Base-by-base conservation (phyloP, 2,113 vertebrate genomes). In the Poecilia latipinna region DNA sequence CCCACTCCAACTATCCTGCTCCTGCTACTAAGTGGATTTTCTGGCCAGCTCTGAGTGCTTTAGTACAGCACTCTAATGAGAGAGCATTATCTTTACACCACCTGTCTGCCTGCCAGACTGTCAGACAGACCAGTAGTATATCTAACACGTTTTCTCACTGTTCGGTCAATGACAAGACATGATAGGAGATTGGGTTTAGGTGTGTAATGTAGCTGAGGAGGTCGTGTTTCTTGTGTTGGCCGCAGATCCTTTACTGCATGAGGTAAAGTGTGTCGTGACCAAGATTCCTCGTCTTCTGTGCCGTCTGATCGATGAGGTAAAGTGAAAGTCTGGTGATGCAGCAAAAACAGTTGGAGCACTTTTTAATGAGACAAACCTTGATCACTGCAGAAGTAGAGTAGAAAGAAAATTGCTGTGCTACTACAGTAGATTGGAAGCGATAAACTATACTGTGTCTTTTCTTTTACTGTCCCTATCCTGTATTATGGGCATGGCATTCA, bases 21-120 rank as follows among this genome's bases (percentile, higher is more conserved):
- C 70, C 78, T 73, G 44, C 73, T 3, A 31, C 68, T 90, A 91
- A 93, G 84, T 92, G 92, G 90, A 92, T 93, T 93, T 90, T 82
- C 86, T 65, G 83, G 70, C 48, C 70, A 80, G 82, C 84, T 85
- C 80, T 89, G 88, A 92, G 92, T 89, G 92, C 82, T 85, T 89
- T 85, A 86, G 83, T 61, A 17, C 44, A 22, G 72, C 11, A 76
- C 48, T 88, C 62, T 89, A 90, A 90, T 90, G 84, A 87, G 77
- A 78, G 82, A 42, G 80, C 75, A 82, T 92, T 88, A 86, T 88
- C 83, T 79, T 28, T 73, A 84, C 80, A 71, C 80, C 80, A 85
- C 85, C 89, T 84, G 84, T 78, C 80, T 81, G 78, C 24, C 65
- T 39, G 82, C 12, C 65, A 67, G 54, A 26, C 17, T 19, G 35